These are phyloP conservation scores for Riparia riparia DNA, from an alignment of 2,113 vertebrate species.

Conservation along the genomic window DNA sequence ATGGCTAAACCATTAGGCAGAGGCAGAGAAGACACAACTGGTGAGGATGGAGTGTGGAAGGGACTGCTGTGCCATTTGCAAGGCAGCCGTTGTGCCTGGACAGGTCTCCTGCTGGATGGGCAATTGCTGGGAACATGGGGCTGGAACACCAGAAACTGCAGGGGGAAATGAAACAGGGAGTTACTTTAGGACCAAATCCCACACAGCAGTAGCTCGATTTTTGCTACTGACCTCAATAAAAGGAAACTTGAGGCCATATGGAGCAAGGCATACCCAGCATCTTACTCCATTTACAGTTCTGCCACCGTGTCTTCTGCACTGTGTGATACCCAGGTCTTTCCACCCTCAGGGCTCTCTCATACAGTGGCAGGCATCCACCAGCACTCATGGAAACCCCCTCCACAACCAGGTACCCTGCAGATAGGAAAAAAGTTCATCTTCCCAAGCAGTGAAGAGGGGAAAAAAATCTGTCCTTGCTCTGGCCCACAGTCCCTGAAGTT, in stretches of 20 bases:
- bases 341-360: neutral
- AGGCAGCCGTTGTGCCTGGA: neutral
- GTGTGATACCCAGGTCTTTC: neutral
- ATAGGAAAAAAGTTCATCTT: neutral
- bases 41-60: neutral
- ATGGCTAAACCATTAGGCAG: fast-evolving
- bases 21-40: fast-evolving
- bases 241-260: neutral
- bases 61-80: neutral
- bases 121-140: neutral
- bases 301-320: fast-evolving
- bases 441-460: neutral
- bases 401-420: fast-evolving
- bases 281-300: neutral
- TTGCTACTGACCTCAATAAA: neutral
- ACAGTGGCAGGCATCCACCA: fast-evolving
- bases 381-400: neutral
- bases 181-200: neutral
- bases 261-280: neutral
- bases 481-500: neutral
- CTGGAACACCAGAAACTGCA: neutral
- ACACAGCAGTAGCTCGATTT: neutral
- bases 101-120: neutral
- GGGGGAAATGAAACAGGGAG: neutral
- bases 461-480: neutral